Base-by-base conservation (phyloP, 1,140 invertebrate species). In the Caenorhabditis brenneri region DNA sequence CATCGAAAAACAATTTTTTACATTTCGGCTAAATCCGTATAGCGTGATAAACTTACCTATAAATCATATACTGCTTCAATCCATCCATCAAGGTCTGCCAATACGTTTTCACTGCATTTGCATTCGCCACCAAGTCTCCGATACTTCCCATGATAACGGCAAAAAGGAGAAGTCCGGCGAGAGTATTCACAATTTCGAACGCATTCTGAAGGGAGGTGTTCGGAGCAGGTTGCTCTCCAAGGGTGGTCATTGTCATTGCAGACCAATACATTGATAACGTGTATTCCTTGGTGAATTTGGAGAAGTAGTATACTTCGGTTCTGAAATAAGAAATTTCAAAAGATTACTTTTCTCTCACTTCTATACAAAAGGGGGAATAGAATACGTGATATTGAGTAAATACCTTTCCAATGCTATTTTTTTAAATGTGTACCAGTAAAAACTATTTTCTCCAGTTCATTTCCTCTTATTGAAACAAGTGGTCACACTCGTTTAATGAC, bases 141-240 rank as follows among this genome's bases (percentile, higher is more conserved):
- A 82, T 49, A 49, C 42, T 49, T 82, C 81, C 81, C 81, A 82
- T 82, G n/a, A 82, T 82, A 78, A 69, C 81, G 36, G 81, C 81
- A n/a, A 82, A 82, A 24, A 82, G 46, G 12, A 82, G 19, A 29
- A 82, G 33, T 22, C 81, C 81, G 1, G 42, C 58, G 0, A 82
- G 16, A 24, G 81, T 82, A 31, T 82, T 58, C 5, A 82, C 12
- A 7, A 82, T 82, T 74, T 82, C 81, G 22, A 82, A 58, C 22
- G 42, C 31, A 82, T 82, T 82, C 16, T 82, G 81, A 27, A 46
- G 12, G 5, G 53, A 48, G 6, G 55, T 42, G 29, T 82, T 65
- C 19, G 81, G 81, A 24, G 81, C 51, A 1, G 81, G 81, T 29
- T 82, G 81, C 29, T 82, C 81, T 19, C 81, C 81, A 10, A 82